Percentiles rank a stretch among this genome's conserved stretches.
Conservation (phyloP, 2,888 invertebrate genomes). For the Apamea crenata region DNA sequence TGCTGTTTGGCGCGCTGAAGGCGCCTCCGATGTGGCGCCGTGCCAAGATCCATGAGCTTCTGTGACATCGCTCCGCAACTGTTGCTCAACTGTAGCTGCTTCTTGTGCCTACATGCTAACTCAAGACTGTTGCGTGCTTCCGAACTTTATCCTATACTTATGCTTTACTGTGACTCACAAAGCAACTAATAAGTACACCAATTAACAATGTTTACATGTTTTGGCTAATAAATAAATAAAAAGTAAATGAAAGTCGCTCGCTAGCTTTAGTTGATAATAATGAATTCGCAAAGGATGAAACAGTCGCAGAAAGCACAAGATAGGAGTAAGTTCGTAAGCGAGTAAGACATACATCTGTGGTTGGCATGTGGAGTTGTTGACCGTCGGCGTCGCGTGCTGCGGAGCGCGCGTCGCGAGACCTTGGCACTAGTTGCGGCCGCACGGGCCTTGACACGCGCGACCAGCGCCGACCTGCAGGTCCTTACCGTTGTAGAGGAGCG, state of each 20-base stretch:
- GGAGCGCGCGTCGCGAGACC: constrained; percentile 50
- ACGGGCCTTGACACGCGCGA: constrained; percentile 78
- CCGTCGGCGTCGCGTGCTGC: constrained; percentile 55
- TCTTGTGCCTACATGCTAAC: constrained; percentile 40
- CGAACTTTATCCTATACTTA: constrained; percentile 50
- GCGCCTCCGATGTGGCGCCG: constrained; percentile 55
- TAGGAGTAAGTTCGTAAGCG: constrained; percentile 54
- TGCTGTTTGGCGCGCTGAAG: constrained; percentile 45
- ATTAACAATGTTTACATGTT: constrained; percentile 30
- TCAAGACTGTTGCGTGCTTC: constrained; percentile 56
- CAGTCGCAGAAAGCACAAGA: constrained; percentile 78
- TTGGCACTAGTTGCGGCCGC: constrained; percentile 56
- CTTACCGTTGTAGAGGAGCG: constrained; percentile 95
- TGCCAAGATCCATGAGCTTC: constrained; percentile 62
- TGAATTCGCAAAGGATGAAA: constrained; percentile 79
- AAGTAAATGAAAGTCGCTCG: constrained; percentile 74
- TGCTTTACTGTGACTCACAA: constrained; percentile 39
- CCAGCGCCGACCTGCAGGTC: constrained; percentile 82
- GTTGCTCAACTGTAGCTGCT: constrained; percentile 65
- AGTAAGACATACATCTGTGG: constrained; percentile 23
- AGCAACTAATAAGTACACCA: constrained; percentile 21
- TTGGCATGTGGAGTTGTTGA: constrained; percentile 48
- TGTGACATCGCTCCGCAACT: constrained; percentile 61
- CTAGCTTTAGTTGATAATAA: constrained; percentile 69
- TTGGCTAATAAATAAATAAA: constrained; percentile 29